A percentile compares a stretch with the other conserved stretches of the same genome.
phyloP scores from a whole-genome alignment of 2,797 vertebrate genomes.

The Myotis pilosus region DNA sequence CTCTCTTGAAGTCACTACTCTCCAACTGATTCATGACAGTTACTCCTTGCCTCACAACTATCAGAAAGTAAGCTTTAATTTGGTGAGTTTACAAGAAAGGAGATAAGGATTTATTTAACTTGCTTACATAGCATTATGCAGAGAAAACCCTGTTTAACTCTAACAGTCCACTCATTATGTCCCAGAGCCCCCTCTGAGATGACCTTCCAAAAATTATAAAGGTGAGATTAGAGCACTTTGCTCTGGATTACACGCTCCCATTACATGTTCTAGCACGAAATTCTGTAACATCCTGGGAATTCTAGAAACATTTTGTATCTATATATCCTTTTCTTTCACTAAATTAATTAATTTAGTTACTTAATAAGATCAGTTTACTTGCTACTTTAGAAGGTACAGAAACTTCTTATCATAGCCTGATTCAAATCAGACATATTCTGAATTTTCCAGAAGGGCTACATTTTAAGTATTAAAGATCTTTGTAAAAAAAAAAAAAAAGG shows the following conservation, averaged over 20 bases:
- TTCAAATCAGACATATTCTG: background rate
- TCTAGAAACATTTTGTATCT: slow-evolving; percentile 35
- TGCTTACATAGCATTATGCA: background rate
- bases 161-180: background rate
- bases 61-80: slow-evolving; percentile 14
- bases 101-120: background rate
- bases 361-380: background rate
- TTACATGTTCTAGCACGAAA: background rate
- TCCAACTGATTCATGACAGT: background rate
- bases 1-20: background rate
- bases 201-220: slow-evolving; percentile 26
- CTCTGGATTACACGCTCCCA: background rate
- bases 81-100: slow-evolving; percentile 7
- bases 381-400: slow-evolving; percentile 20
- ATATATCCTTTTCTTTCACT: background rate
- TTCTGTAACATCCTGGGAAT: background rate
- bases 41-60: slow-evolving; percentile 35
- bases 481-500: background rate
- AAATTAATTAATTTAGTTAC: background rate
- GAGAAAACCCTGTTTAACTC: background rate
- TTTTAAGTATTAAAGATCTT: slow-evolving; percentile 33
- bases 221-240: slow-evolving; percentile 4
- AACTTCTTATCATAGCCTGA: slow-evolving; percentile 3
- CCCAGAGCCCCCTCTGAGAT: background rate
- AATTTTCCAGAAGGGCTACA: slow-evolving; percentile 21